Percentiles rank a stretch among this genome's conserved stretches.
phyloP scores from a whole-genome alignment of 2,888 invertebrate genomes.

The Gryllus longicercus region DNA sequence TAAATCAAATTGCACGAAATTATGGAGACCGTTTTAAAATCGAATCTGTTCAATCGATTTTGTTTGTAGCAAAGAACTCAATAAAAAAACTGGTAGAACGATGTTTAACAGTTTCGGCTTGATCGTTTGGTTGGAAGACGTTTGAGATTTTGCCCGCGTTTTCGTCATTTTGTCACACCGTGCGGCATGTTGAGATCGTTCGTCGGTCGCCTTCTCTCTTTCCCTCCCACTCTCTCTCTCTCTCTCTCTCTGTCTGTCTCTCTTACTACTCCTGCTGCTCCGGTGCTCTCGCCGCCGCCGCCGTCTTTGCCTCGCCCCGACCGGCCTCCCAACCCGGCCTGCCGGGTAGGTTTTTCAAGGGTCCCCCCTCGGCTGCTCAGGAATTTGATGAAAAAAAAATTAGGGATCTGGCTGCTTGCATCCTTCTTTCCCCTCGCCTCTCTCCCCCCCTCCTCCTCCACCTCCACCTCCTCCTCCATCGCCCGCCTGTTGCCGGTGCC shows the following conservation, averaged over 20 bases:
- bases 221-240: background rate
- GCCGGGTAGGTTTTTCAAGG: background rate
- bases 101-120: no score
- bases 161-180: no score
- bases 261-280: background rate
- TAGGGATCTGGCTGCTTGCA: background rate
- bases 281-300: background rate
- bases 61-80: no score
- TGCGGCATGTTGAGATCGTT: background rate
- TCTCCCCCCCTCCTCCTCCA: background rate
- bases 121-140: no score
- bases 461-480: background rate
- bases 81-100: no score
- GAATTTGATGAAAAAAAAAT: slow-evolving; percentile 3
- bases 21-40: no score
- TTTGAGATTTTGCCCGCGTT: no score
- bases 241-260: background rate
- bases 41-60: no score
- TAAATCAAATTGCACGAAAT: no score
- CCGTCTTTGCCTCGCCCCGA: background rate
- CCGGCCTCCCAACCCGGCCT: background rate
- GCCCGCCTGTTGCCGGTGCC: background rate
- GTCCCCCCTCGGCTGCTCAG: background rate
- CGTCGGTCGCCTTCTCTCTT: background rate
- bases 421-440: background rate